phyloP scores from a whole-genome alignment of 2,888 invertebrate genomes.

The Rosalia funebris region DNA sequence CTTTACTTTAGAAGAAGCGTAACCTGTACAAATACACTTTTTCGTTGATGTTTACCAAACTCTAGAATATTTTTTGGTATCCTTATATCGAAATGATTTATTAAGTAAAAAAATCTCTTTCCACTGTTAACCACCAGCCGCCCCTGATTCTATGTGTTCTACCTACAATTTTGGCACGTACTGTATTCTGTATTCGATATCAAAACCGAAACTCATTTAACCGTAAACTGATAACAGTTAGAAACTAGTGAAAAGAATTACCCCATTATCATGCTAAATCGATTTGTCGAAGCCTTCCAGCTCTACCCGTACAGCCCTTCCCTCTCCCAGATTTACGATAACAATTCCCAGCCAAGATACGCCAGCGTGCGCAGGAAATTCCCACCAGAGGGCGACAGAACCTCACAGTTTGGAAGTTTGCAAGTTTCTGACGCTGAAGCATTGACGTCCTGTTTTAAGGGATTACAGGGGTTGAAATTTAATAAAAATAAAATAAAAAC shows the following conservation, averaged over 20 bases:
- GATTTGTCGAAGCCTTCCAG: slow-evolving; percentile 31
- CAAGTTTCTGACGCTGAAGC: slow-evolving; percentile 26
- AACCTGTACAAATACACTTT: too few species aligned
- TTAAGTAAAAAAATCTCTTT: too few species aligned
- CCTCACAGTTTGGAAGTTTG: slow-evolving; percentile 1
- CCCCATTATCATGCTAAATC: slow-evolving; percentile 35
- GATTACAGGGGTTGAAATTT: too few species aligned
- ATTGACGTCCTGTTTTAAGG: slow-evolving; percentile 11
- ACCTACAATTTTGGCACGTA: too few species aligned
- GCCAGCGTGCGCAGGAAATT: slow-evolving; percentile 36
- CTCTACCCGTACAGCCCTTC: slow-evolving; percentile 8
- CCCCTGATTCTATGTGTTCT: too few species aligned
- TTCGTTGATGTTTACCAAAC: too few species aligned
- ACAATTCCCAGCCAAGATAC: slow-evolving; percentile 35
- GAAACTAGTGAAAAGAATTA: slow-evolving; percentile 30
- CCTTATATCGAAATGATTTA: too few species aligned
- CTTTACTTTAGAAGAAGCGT: too few species aligned
- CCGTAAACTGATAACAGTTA: slow-evolving; percentile 8
- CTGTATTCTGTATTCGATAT: too few species aligned
- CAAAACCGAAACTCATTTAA: slow-evolving; percentile 1
- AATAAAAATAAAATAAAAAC: too few species aligned
- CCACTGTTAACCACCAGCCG: too few species aligned
- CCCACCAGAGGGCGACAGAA: slow-evolving; percentile 37
- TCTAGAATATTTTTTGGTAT: too few species aligned
- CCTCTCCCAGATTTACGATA: slow-evolving; percentile 10